These are phyloP conservation scores for Rutpela maculata DNA, from an alignment of 2,888 invertebrate genomes.

Conservation along the genomic window DNA sequence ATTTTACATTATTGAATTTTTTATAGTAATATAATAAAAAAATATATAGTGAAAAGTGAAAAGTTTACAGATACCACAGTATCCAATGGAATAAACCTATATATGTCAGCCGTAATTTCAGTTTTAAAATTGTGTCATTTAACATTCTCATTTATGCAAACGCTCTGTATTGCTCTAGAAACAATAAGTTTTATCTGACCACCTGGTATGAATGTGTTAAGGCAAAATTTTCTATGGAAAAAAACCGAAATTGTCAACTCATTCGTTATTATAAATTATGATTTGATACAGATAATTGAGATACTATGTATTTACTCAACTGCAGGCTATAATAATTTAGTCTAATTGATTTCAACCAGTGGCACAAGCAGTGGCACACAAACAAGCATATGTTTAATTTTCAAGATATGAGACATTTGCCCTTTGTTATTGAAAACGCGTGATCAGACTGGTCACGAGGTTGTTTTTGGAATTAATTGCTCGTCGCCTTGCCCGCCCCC, in stretches of 20 bases:
- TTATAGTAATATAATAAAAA: no score
- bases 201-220: neutral
- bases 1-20: no score
- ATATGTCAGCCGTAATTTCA: no score
- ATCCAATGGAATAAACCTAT: no score
- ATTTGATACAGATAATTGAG: constrained; percentile 41
- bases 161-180: neutral
- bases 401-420: constrained; percentile 45
- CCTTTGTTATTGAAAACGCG: constrained; percentile 45
- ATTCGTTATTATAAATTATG: constrained; percentile 3
- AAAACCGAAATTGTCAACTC: neutral
- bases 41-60: no score
- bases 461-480: constrained; percentile 35
- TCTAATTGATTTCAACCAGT: constrained; percentile 55
- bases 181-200: neutral
- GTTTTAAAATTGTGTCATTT: no score
- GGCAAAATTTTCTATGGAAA: neutral
- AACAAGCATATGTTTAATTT: constrained; percentile 51
- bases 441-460: constrained; percentile 47
- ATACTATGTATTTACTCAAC: constrained; percentile 44
- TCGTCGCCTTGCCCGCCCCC: neutral
- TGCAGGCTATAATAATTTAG: constrained; percentile 48
- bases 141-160: neutral
- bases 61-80: no score
- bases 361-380: constrained; percentile 55